phyloP scores from a whole-genome alignment of 2,797 vertebrate species.

The Chromobotia macracanthus region DNA sequence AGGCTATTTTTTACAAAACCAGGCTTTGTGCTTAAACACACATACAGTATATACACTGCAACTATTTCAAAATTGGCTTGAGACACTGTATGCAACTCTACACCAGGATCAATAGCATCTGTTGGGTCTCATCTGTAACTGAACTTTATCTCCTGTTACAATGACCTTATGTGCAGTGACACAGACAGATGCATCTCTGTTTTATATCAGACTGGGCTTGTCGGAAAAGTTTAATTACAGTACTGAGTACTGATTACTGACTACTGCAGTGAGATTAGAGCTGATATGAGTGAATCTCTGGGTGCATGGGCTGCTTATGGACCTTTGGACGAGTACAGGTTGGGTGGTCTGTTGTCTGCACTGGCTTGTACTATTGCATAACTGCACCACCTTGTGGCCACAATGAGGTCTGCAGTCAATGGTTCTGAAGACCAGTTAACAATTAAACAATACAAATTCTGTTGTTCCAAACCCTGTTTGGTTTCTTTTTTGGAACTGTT shows the following conservation, averaged over 20 bases:
- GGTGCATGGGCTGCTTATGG: background rate
- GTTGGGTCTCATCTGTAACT: conserved; percentile 13
- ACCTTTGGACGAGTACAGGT: conserved; percentile 38
- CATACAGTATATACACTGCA: background rate
- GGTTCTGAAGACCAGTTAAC: background rate
- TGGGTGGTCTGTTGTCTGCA: background rate
- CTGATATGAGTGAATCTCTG: background rate
- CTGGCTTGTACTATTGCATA: background rate
- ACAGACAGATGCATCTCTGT: conserved; percentile 6
- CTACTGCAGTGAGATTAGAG: background rate
- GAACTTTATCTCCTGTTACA: conserved; percentile 3
- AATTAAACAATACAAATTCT: background rate
- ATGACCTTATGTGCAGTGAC: conserved; percentile 13
- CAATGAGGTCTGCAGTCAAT: background rate
- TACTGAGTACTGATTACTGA: conserved; percentile 8
- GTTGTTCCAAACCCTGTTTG: background rate
- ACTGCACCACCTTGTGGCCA: background rate
- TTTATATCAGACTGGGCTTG: background rate
- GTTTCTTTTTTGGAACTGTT: no score
- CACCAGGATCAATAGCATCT: conserved; percentile 42
- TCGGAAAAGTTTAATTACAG: conserved; percentile 8
- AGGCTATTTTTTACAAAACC: background rate
- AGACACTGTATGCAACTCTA: conserved; percentile 44
- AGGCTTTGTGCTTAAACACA: background rate
- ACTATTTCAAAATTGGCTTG: conserved; percentile 41